Evolutionary conservation across 2,888 invertebrate genomes (phyloP).

Genomic region (Embidobia sp.): DNA sequence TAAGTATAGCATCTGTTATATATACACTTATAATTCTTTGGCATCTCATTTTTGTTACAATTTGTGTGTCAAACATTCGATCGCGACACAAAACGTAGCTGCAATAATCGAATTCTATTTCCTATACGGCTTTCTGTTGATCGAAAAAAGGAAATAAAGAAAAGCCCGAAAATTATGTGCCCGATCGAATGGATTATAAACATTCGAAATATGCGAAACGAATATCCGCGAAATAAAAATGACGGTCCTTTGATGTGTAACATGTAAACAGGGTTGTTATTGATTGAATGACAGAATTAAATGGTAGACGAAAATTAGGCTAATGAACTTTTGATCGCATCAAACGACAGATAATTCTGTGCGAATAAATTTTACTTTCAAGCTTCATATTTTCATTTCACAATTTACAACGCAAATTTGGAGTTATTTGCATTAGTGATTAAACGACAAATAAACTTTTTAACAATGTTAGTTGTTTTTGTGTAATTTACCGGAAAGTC

Average conservation of each 20-base stretch:
- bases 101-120: slow-evolving; percentile 38
- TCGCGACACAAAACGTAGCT: slow-evolving; percentile 15
- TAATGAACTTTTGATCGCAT: slow-evolving; percentile 32
- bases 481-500: neutral
- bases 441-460: slow-evolving; percentile 10
- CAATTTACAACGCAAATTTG: slow-evolving; percentile 29
- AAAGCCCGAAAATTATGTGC: slow-evolving; percentile 9
- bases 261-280: slow-evolving; percentile 10
- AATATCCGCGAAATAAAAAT: neutral
- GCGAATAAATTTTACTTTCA: slow-evolving; percentile 31
- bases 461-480: neutral
- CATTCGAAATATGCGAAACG: neutral
- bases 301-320: slow-evolving; percentile 14
- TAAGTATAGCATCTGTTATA: slow-evolving; percentile 29
- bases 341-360: slow-evolving; percentile 33
- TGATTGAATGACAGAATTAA: slow-evolving; percentile 23
- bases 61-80: slow-evolving; percentile 22
- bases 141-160: slow-evolving; percentile 16
- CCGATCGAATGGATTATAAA: neutral
- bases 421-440: slow-evolving; percentile 17
- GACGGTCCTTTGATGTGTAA: neutral
- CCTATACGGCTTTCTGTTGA: slow-evolving; percentile 17
- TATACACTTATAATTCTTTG: slow-evolving; percentile 48
- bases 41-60: slow-evolving; percentile 38
- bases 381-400: slow-evolving; percentile 10